Base-by-base conservation (phyloP, 1,140 invertebrate genomes). In the Monochamus saltuarius region DNA sequence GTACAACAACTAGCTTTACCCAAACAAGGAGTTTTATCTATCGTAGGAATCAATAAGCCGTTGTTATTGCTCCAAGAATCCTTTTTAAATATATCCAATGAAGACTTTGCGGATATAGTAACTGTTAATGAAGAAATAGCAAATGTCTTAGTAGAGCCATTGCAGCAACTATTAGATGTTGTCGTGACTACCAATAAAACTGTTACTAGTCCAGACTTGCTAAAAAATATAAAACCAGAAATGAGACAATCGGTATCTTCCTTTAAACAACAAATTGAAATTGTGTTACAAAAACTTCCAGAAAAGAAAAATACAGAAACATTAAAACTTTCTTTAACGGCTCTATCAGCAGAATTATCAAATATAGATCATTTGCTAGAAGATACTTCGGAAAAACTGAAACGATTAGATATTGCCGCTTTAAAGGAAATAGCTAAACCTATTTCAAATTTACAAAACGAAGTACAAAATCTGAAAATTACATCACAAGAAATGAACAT, bases 111-210 rank as follows among this genome's bases (percentile, higher is more conserved):
- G 14, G 42, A 56, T 50, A 35, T 64, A 19, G 38, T 45, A 51
- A 22, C n/a, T 10, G 39, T 51, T 11, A 10, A 47, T 11, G 9
- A 50, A 40, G 49, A 64, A 19, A 59, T 56, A 35, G 9, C 51
- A 29, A 45, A 14, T n/a, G 2, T n/a, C 13, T n/a, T 66, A 8
- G 43, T 56, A n/a, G 34, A 40, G 39, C 36, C 56, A n/a, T 13
- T 66, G n/a, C 40, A 52, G 29, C 37, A 64, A 46, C 42, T 66
- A 39, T 35, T 54, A 14, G 14, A 38, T 13, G 49, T 55, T 17
- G 7, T 61, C 11, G 55, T 55, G 8, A 29, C 55, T 14, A 13
- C 43, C 7, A 60, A 45, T 22, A 42, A 65, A 29, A 42, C 3
- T n/a, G 11, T 56, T 11, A 14, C 13, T 29, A 61, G 38, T 45